Evolutionary conservation across 2,797 vertebrate genomes (phyloP).

Genomic region (Megalops cyprinoides): DNA sequence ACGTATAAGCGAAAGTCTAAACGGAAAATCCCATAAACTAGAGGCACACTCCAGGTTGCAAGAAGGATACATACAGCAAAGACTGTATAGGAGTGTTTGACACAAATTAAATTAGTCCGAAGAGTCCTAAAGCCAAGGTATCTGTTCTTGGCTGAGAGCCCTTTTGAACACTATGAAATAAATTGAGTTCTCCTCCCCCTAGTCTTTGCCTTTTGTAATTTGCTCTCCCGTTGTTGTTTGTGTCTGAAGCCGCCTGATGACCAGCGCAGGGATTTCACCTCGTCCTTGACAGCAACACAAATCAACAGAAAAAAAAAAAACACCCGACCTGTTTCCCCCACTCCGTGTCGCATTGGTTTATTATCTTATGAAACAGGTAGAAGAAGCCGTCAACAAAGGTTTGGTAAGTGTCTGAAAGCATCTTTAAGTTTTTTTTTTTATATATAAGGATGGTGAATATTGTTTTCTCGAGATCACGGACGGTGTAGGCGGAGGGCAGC

Average conservation of each 20-base stretch:
- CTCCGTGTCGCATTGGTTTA: conserved; percentile 32
- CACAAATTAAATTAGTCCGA: conserved; percentile 33
- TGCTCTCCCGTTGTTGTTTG: conserved; percentile 73
- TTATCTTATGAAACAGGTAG: conserved; percentile 45
- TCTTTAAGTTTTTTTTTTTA: conserved; percentile 39
- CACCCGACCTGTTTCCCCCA: conserved; percentile 41
- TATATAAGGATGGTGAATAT: conserved; percentile 24
- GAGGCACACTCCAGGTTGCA: conserved; percentile 48
- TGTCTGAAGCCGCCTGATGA: conserved; percentile 76
- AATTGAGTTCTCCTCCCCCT: conserved; percentile 48
- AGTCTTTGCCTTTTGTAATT: conserved; percentile 72
- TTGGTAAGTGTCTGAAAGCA: conserved; percentile 53
- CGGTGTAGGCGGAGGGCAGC: conserved; percentile 14
- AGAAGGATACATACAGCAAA: conserved; percentile 28
- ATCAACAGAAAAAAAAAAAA: conserved; percentile 54
- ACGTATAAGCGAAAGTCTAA: conserved; percentile 66
- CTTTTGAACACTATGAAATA: conserved; percentile 51
- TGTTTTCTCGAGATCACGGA: conserved; percentile 22
- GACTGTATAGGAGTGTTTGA: conserved; percentile 34
- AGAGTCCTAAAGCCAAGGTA: conserved; percentile 39
- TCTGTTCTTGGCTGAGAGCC: conserved; percentile 36
- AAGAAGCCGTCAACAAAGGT: conserved; percentile 36
- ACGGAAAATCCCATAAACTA: conserved; percentile 65
- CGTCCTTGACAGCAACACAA: conserved; percentile 71
- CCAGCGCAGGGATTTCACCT: conserved; percentile 78